phyloP scores from a whole-genome alignment of 2,888 invertebrate species.

The Pyrocoelia pectoralis region DNA sequence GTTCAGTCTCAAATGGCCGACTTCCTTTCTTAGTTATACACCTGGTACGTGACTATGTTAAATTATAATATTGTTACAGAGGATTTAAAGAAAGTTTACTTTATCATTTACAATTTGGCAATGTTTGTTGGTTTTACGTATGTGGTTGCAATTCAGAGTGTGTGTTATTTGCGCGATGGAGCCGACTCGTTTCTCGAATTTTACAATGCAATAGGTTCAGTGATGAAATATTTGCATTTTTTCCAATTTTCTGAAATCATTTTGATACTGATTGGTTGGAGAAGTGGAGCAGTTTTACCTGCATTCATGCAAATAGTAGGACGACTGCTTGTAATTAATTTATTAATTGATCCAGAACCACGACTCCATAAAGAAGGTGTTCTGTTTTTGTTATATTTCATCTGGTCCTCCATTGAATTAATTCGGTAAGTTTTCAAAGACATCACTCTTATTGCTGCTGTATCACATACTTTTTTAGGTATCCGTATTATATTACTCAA shows the following conservation, averaged over 20 bases:
- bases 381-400: constrained; percentile 85
- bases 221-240: constrained; percentile 82
- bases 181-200: constrained; percentile 73
- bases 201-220: constrained; percentile 77
- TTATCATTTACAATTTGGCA: constrained; percentile 87
- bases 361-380: constrained; percentile 88
- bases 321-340: constrained; percentile 73
- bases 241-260: constrained; percentile 87
- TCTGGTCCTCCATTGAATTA: constrained; percentile 85
- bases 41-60: too few relatives aligned
- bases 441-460: too few relatives aligned
- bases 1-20: too few relatives aligned
- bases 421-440: constrained; percentile 74
- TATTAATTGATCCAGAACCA: constrained; percentile 84
- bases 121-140: constrained; percentile 89
- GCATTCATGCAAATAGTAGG: constrained; percentile 84
- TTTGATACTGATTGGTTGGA: constrained; percentile 89
- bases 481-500: constrained; percentile 90
- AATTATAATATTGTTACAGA: constrained; percentile 62
- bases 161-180: constrained; percentile 80
- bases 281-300: constrained; percentile 76
- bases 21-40: too few relatives aligned
- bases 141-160: constrained; percentile 74
- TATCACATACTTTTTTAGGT: constrained; percentile 66
- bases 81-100: constrained; percentile 82